Base-by-base conservation (phyloP, 2,888 invertebrate species). In the Lasioglossum figueresi region DNA sequence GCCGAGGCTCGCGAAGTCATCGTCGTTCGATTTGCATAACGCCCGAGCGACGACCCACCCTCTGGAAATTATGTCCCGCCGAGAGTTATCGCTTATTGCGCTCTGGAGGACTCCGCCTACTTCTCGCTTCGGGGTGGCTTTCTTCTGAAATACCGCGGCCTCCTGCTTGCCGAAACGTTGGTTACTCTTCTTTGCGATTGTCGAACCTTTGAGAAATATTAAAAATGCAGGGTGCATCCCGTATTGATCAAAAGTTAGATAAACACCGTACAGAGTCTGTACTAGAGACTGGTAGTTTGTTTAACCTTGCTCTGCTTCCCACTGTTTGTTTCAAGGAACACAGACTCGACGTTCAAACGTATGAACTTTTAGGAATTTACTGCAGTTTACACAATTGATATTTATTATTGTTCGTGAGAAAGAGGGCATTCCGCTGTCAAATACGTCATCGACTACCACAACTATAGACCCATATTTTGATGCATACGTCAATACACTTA, bases 11-110 rank as follows among this genome's bases (percentile, higher is more conserved):
- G 83, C 76, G 37, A 34, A 83, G 76, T 83, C 80, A 80, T 76
- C 73, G 80, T 16, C 48, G 63, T 83, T 76, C 76, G 71, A 80
- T 80, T 83, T 76, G 80, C 83, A 80, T 76, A 75, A 76, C 66
- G 56, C 45, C 31, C 31, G 56, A n/a, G 16, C 52, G 23, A 23
- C 66, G 43, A 68, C 56, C 66, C 45, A 48, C 72, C 37, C 40
- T 40, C 34, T 37, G 66, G 52, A 78, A 82, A 73, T 82, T 78
- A 82, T 73, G 77, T 73, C 52, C 79, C 68, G n/a, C 31, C 43
- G 76, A 45, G 70, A 52, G 43, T 59, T 16, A 34, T 45, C 37
- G 66, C 40, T 68, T 79, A 79, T 63, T 63, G 63, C 63, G 63
- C 63, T 63, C 31, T 6, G 48, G 63, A 63, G 31, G 6, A 16